Base-by-base conservation (phyloP, 2,888 invertebrate species). In the Hydriomena furcata region DNA sequence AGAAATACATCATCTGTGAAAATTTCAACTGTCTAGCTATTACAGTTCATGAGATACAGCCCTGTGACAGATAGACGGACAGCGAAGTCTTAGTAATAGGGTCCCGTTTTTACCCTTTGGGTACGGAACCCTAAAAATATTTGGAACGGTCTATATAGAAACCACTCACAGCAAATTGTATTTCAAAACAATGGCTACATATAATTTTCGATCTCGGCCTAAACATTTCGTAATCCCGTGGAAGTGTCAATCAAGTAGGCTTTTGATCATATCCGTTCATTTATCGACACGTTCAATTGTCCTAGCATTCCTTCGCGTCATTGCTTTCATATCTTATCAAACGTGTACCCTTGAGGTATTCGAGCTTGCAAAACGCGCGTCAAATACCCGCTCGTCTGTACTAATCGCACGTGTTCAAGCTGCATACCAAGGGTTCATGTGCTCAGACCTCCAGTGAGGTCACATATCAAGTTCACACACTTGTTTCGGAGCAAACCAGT, bases 381-480 rank as follows among this genome's bases (percentile, higher is more conserved):
- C 0, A 42, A 23, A 44, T 7, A 20, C 7, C 11, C 42, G 42
- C 42, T 31, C 63, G 76, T 73, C 60, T 76, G 58, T 50, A 46
- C 52, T 58, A 56, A 35, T 46, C 62, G 57, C 74, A 77, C 73
- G 76, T 75, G 81, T 64, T 70, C 49, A 53, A 65, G 46, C 50
- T 66, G 55, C 61, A 61, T 62, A 56, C 58, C 52, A 58, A 68
- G 66, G 70, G 81, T 79, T 79, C 77, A 80, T 48, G 67, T 70
- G 76, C 66, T 59, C 71, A 68, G 71, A 70, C 79, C 79, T 73
- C 66, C 60, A 48, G 61, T 67, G 79, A 85, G 86, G 86, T 85
- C 86, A 86, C 79, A 80, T 70, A 79, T 79, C 85, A 86, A 86
- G 86, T 85, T 86, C 86, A 84, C 70, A 73, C 74, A 73, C 81